These are phyloP conservation scores for Ursus arctos DNA, from an alignment of 2,113 vertebrate species.

Conservation along the genomic window DNA sequence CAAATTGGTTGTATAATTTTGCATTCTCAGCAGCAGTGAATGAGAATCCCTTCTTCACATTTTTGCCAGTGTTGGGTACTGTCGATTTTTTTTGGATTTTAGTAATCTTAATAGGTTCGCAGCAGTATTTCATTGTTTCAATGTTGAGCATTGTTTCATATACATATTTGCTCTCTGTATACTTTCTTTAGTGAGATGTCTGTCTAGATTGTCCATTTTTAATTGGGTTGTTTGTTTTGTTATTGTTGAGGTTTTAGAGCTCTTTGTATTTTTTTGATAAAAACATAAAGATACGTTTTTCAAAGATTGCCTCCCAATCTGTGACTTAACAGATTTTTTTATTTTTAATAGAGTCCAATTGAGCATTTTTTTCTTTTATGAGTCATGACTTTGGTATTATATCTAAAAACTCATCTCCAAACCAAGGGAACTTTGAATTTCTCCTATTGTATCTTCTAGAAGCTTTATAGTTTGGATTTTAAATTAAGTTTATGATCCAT, in stretches of 20 bases:
- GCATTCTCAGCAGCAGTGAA: not conserved
- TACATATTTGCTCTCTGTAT: not conserved
- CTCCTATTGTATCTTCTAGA: not conserved
- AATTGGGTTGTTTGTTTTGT: not conserved
- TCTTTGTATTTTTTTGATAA: not conserved
- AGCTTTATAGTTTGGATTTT: not conserved
- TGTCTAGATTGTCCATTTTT: not conserved
- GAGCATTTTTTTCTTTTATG: not conserved
- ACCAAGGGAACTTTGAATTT: not conserved
- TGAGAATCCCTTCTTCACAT: not conserved
- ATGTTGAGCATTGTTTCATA: not conserved
- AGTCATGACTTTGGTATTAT: not conserved
- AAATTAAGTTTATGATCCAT: not conserved
- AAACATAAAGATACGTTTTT: not conserved
- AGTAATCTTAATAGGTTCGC: not conserved
- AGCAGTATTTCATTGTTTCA: not conserved
- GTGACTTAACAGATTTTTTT: not conserved
- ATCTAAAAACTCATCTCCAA: not conserved
- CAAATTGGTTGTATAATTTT: not conserved
- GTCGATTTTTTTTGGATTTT: not conserved
- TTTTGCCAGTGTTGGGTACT: not conserved
- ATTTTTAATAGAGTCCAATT: not conserved
- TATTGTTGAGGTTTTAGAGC: not conserved
- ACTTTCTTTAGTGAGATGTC: not conserved
- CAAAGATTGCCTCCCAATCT: not conserved